phyloP scores from a whole-genome alignment of 2,113 vertebrate species.

The Aegithalos caudatus region DNA sequence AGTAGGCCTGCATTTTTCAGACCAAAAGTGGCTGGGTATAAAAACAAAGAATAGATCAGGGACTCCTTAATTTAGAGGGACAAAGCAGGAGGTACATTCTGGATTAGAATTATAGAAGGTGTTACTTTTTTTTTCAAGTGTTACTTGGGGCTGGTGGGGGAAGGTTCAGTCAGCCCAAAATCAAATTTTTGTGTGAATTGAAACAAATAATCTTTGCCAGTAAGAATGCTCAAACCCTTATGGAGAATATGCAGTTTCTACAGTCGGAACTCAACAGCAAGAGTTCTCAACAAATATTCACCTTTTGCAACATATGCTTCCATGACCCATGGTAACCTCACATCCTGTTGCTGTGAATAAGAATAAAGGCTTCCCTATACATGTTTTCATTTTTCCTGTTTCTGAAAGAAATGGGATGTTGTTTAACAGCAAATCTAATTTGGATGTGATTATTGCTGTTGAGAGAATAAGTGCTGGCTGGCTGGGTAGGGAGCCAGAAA shows the following conservation, averaged over 20 bases:
- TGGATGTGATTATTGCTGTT: constrained; percentile 58
- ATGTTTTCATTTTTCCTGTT: constrained; percentile 42
- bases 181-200: constrained; percentile 2
- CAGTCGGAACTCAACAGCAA: neutral
- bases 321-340: neutral
- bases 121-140: neutral
- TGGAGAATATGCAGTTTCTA: neutral
- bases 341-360: constrained; percentile 19
- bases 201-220: neutral
- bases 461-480: constrained; percentile 50
- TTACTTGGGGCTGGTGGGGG: neutral
- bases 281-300: constrained; percentile 13
- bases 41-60: neutral
- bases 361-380: constrained; percentile 42
- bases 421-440: constrained; percentile 51
- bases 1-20: neutral
- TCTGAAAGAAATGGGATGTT: constrained; percentile 12
- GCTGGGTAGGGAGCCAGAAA: constrained; percentile 3
- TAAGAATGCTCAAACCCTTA: neutral
- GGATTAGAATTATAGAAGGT: neutral
- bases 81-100: neutral
- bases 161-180: neutral
- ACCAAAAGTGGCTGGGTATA: neutral
- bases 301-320: constrained; percentile 9
- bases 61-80: neutral